These are phyloP conservation scores for Bombylius major DNA, from an alignment of 2,888 invertebrate genomes.

Conservation along the genomic window DNA sequence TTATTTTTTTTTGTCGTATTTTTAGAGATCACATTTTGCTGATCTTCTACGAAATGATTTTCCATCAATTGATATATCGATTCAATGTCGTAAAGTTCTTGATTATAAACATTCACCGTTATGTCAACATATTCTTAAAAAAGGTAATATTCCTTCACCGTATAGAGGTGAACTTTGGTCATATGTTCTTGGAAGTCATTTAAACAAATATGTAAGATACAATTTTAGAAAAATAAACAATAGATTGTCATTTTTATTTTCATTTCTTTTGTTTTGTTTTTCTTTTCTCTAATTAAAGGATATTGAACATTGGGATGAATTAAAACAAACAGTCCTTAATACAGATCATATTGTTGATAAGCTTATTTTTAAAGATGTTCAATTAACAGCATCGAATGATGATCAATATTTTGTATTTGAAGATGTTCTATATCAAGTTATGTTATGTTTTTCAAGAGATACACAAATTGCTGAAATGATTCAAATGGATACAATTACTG, in stretches of 20 bases:
- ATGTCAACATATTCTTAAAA: slow-evolving; percentile 79
- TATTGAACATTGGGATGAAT: slow-evolving; percentile 58
- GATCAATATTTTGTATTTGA: slow-evolving; percentile 98
- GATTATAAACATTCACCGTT: slow-evolving; percentile 71
- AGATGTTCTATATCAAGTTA: slow-evolving; percentile 85
- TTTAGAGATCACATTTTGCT: slow-evolving; percentile 26
- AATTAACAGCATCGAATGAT: slow-evolving; percentile 90
- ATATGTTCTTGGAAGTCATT: slow-evolving; percentile 69
- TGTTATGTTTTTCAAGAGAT: slow-evolving; percentile 87
- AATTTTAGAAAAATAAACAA: not conserved
- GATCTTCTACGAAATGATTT: slow-evolving; percentile 28
- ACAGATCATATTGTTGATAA: slow-evolving; percentile 90
- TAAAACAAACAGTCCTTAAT: slow-evolving; percentile 71
- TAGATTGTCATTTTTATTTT: not conserved
- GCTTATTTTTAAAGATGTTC: slow-evolving; percentile 89
- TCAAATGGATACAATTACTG: slow-evolving; percentile 38
- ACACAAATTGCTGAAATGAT: slow-evolving; percentile 63
- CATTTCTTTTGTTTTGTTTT: not conserved
- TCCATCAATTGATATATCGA: slow-evolving; percentile 43
- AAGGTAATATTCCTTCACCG: slow-evolving; percentile 36
- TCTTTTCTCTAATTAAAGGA: slow-evolving; percentile 43
- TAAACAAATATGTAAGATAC: slow-evolving; percentile 47
- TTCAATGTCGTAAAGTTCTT: slow-evolving; percentile 65
- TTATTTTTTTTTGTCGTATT: not conserved
- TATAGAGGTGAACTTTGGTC: slow-evolving; percentile 77